Evolutionary conservation across 2,888 invertebrate genomes (phyloP).

Genomic region (Xestia xanthographa): DNA sequence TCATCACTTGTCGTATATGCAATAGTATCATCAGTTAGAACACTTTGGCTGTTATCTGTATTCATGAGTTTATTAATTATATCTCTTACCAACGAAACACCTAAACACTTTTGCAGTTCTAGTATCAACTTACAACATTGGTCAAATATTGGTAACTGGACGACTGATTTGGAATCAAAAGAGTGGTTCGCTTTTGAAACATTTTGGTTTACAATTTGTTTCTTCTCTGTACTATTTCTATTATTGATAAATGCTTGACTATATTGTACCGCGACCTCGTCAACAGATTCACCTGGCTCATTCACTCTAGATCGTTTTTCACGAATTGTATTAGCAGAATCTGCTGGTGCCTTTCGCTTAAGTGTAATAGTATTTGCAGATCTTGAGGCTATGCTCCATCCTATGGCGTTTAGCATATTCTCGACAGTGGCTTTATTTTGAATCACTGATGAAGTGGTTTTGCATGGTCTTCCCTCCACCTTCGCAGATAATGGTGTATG

Average conservation of each 20-base stretch:
- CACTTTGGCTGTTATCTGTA: not conserved
- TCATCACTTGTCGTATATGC: not conserved
- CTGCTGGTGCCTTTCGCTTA: not conserved
- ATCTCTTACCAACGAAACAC: not conserved
- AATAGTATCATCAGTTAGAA: not conserved
- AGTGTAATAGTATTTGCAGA: not conserved
- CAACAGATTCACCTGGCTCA: not conserved
- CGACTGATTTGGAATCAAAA: not conserved
- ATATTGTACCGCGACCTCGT: not conserved
- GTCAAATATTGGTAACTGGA: not conserved
- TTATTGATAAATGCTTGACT: not conserved
- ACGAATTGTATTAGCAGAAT: not conserved
- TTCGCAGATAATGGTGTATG: not conserved
- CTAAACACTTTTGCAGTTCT: conserved; percentile 1
- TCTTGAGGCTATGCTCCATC: not conserved
- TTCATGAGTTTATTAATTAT: not conserved
- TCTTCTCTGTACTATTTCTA: not conserved
- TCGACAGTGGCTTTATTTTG: not conserved
- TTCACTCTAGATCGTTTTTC: not conserved
- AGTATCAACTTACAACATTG: not conserved
- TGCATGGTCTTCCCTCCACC: not conserved
- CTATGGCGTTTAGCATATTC: not conserved
- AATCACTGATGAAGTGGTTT: not conserved
- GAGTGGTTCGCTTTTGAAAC: not conserved
- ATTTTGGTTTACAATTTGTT: not conserved